Conservation (phyloP, 2,113 vertebrate genomes). For the Maccullochella peelii region DNA sequence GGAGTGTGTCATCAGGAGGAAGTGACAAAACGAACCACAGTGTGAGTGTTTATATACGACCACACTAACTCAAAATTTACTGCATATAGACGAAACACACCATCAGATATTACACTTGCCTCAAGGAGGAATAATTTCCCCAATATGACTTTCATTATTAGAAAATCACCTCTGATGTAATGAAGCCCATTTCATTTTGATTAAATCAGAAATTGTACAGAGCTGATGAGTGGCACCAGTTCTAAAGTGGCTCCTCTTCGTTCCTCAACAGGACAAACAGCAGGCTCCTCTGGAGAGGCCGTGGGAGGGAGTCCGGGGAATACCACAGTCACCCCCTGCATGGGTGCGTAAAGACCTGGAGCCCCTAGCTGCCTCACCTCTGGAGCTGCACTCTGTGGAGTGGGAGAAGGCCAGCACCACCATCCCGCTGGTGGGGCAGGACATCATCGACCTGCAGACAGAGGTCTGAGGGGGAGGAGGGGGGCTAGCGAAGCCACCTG, state of each 20-base stretch:
- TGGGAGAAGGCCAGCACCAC: slow-evolving; percentile 96
- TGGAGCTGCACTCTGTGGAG: slow-evolving; percentile 95
- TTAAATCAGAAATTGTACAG: slow-evolving; percentile 45
- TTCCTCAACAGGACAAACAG: slow-evolving; percentile 91
- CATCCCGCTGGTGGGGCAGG: slow-evolving; percentile 97
- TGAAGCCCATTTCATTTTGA: slow-evolving; percentile 58
- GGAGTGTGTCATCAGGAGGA: slow-evolving; percentile 89
- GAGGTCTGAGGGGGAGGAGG: slow-evolving; percentile 90
- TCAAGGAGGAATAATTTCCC: slow-evolving; percentile 61
- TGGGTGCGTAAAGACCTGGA: slow-evolving; percentile 98
- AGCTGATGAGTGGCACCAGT: slow-evolving; percentile 27
- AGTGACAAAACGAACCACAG: slow-evolving; percentile 90
- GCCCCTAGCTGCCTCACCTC: slow-evolving; percentile 89
- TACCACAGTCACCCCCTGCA: slow-evolving; percentile 91
- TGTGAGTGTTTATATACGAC: slow-evolving; percentile 81
- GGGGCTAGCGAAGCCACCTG: slow-evolving; percentile 66
- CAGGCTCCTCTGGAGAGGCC: slow-evolving; percentile 94
- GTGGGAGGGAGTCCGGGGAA: slow-evolving; percentile 95
- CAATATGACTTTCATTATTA: slow-evolving; percentile 49
- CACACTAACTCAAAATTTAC: slow-evolving; percentile 58
- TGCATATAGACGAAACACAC: slow-evolving; percentile 52
- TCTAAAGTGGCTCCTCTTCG: slow-evolving; percentile 52
- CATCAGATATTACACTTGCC: slow-evolving; percentile 60
- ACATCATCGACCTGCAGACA: slow-evolving; percentile 99
- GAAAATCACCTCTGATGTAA: slow-evolving; percentile 49